Evolutionary conservation across 2,888 invertebrate species (phyloP).

Genomic region (Lycocerus yunnanus): DNA sequence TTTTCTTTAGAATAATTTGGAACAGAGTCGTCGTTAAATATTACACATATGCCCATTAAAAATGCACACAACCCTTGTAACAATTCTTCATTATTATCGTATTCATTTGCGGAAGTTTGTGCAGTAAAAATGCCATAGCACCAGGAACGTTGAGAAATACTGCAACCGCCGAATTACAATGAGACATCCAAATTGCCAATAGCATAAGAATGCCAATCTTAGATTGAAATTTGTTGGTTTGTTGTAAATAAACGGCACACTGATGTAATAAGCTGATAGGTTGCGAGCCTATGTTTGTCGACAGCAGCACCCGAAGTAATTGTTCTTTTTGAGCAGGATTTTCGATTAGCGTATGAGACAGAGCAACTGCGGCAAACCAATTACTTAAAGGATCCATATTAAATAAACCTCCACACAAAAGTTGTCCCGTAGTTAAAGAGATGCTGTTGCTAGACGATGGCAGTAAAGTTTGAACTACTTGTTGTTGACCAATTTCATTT

Average conservation of each 20-base stretch:
- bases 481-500: slow-evolving; percentile 87
- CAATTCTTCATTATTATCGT: slow-evolving; percentile 88
- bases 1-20: slow-evolving; percentile 76
- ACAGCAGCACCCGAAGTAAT: slow-evolving; percentile 85
- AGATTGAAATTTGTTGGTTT: slow-evolving; percentile 78
- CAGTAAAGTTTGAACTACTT: slow-evolving; percentile 88
- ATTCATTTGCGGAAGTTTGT: slow-evolving; percentile 80
- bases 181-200: slow-evolving; percentile 83
- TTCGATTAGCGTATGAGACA: slow-evolving; percentile 88
- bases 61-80: slow-evolving; percentile 77
- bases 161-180: slow-evolving; percentile 82
- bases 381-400: slow-evolving; percentile 85
- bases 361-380: slow-evolving; percentile 93
- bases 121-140: slow-evolving; percentile 86
- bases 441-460: slow-evolving; percentile 82
- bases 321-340: slow-evolving; percentile 88
- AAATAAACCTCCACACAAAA: slow-evolving; percentile 91
- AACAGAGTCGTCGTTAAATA: slow-evolving; percentile 85
- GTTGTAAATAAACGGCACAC: slow-evolving; percentile 82
- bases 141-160: slow-evolving; percentile 73
- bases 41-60: slow-evolving; percentile 88
- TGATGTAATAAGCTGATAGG: slow-evolving; percentile 91
- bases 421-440: slow-evolving; percentile 79
- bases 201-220: slow-evolving; percentile 91
- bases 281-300: slow-evolving; percentile 79